Base-by-base conservation (phyloP, 1,140 invertebrate genomes). In the Trichoplusia ni region DNA sequence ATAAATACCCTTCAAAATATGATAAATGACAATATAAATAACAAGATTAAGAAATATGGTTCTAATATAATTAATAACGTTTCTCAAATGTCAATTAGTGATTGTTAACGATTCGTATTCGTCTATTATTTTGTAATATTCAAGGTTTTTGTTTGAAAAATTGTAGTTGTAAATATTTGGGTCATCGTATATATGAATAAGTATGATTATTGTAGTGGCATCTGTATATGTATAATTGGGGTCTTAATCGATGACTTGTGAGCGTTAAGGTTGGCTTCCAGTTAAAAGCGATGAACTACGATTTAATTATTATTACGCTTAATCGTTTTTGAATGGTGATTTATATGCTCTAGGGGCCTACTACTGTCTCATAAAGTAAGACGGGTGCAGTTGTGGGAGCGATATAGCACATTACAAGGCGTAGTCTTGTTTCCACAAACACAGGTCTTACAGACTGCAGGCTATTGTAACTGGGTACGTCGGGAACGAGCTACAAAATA, bases 101-200 rank as follows among this genome's bases (percentile, higher is more conserved):
- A 51, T 47, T 51, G 47, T 51, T 51, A 51, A 11, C 29, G 16
- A 51, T 51, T 33, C 16, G 27, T 35, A 31, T 19, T 51, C 47
- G 29, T 51, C 29, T 51, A 51, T 51, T 51, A 51, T 51, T 51
- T 51, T 42, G 59, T 63, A 51, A 59, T 49, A 53, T 67, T 54
- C 73, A 78, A 78, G 75, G 75, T 73, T 60, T 56, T 21, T 21
- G 27, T 38, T 31, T 66, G 16, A 42, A 42, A 51, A 9, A 13
- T 5, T 42, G 23, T 42, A 42, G 25, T 16, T n/a, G 21, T 19
- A 27, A 77, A 71, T 49, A 77, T 77, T 54, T 62, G 66, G 71
- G 74, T 77, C 74, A 67, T 40, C 23, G 74, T 40, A 73, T 75
- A 70, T 38, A 51, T 75, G 69, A 67, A 65, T 56, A 56, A 47